These are phyloP conservation scores for Dipodomys ordii DNA, from an alignment of 2,113 vertebrate species.

Conservation along the genomic window DNA sequence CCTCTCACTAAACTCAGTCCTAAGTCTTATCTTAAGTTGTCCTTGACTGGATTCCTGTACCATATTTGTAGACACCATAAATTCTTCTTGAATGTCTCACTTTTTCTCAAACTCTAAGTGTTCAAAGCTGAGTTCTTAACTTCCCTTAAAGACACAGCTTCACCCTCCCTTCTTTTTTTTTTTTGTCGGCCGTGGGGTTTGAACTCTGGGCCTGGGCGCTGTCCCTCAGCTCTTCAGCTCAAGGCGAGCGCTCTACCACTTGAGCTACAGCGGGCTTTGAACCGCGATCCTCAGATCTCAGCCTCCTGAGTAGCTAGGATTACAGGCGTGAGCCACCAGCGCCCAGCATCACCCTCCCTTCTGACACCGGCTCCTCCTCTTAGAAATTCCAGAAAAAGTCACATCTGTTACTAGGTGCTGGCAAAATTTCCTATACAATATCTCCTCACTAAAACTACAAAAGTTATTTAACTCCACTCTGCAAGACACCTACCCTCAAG, in stretches of 20 bases:
- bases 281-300: too few relatives aligned
- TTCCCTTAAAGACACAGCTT: background rate
- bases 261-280: too few relatives aligned
- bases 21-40: background rate
- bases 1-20: background rate
- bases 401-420: background rate
- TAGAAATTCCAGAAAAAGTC: background rate
- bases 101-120: background rate
- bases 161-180: background rate
- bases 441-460: background rate
- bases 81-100: slow-evolving; percentile 12
- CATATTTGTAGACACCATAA: background rate
- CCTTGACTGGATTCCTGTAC: background rate
- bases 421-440: background rate
- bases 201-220: too few relatives aligned
- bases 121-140: background rate
- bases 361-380: background rate
- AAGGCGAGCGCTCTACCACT: too few relatives aligned
- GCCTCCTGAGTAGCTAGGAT: too few relatives aligned
- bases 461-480: background rate
- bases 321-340: too few relatives aligned
- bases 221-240: too few relatives aligned
- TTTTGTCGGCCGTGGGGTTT: too few relatives aligned
- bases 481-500: background rate
- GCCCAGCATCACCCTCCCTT: background rate